Base-by-base conservation (phyloP, 2,888 invertebrate genomes). In the Tenthredo livida region DNA sequence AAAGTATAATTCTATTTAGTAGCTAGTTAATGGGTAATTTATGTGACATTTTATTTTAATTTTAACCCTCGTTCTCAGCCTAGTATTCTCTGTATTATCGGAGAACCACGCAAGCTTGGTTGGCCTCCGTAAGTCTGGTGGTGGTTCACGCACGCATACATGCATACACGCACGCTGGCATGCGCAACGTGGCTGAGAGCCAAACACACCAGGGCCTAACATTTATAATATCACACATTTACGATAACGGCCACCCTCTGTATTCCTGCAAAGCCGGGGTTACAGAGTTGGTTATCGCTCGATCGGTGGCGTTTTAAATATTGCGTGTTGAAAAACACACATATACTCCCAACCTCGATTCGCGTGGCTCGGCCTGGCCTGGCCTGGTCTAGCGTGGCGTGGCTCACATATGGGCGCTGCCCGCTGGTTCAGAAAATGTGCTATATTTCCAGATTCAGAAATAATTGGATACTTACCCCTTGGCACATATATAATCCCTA, bases 41-140 rank as follows among this genome's bases (percentile, higher is more conserved):
- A 84, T 84, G 43, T 84, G 65, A 84, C 84, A 65, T 84, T 84
- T 84, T 67, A 84, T 84, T 84, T 84, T 84, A 61, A 84, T 80
- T 84, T 84, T 67, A 67, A 75, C 67, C 78, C 84, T 37, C 65
- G 47, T 61, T 78, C 65, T n/a, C 77, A 84, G 50, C 29, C 33
- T 43, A 7, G 61, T 80, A 61, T 80, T 80, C 80, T 80, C 80
- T 61, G 75, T 84, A 84, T 80, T 84, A 84, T 84, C 84, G 33
- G 67, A 78, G 54, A 50, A 47, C 84, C 84, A 84, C 84, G 84
- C 84, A 67, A 78, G 84, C 84, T 67, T 72, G 37, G 67, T 67
- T 47, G 40, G 37, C 84, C 84, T 21, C 37, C 37, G 58, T 84
- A n/a, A 29, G 70, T 58, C 84, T 25, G 67, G 80, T 77, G 67